Percentiles rank a stretch among this genome's conserved stretches.
Evolutionary conservation across 2,113 vertebrate genomes (phyloP).

Genomic region (Bothrops jararaca): DNA sequence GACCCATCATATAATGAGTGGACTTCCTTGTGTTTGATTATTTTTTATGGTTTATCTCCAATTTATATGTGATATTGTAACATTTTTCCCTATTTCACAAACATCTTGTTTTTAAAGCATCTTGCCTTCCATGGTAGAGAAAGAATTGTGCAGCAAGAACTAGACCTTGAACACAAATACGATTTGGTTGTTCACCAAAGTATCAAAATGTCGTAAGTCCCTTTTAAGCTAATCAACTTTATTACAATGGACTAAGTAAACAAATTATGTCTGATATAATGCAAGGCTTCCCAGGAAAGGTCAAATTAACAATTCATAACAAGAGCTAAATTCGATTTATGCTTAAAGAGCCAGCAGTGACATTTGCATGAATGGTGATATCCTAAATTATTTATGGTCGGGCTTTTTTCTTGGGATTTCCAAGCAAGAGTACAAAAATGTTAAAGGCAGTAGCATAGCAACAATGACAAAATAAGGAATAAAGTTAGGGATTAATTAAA

Average conservation of each 20-base stretch:
- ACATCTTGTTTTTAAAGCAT: not conserved
- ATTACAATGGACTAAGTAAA: conserved; percentile 34
- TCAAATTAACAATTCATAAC: conserved; percentile 44
- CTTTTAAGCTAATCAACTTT: conserved; percentile 32
- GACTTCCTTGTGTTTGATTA: not conserved
- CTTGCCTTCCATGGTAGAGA: not conserved
- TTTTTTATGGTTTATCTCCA: not conserved
- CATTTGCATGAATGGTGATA: not conserved
- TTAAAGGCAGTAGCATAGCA: not conserved
- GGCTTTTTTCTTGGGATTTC: not conserved
- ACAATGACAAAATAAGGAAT: not conserved
- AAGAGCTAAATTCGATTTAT: conserved; percentile 17
- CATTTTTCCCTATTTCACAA: not conserved
- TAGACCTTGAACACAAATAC: not conserved
- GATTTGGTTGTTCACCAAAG: conserved; percentile 31
- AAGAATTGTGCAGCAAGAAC: not conserved
- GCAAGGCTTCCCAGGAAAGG: conserved; percentile 3
- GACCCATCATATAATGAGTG: not conserved
- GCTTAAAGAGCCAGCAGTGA: conserved; percentile 23
- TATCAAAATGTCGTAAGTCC: conserved; percentile 33
- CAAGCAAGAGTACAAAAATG: not conserved
- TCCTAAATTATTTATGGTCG: not conserved
- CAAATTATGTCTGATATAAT: conserved; percentile 15
- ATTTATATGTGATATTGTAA: not conserved
- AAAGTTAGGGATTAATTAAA: not conserved